Percentiles rank a stretch among this genome's conserved stretches.
These are phyloP conservation scores for Heteromyza rotundicornis DNA, from an alignment of 2,888 invertebrate genomes.

Conservation along the genomic window DNA sequence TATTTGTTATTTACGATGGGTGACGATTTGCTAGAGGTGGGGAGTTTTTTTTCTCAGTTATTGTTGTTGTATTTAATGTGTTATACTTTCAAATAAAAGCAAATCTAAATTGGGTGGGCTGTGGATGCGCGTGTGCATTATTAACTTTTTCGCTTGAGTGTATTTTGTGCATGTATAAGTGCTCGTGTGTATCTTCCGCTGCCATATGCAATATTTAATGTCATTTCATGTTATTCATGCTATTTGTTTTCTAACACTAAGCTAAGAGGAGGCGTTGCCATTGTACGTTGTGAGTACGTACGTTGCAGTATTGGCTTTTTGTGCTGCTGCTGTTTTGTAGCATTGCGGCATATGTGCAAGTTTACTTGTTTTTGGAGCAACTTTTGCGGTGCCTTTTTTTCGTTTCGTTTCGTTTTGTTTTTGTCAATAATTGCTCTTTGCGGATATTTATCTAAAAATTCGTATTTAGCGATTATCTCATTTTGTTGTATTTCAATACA, in stretches of 20 bases:
- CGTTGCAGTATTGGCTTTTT: neutral
- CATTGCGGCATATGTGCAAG: neutral
- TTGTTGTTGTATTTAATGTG: conserved; percentile 25
- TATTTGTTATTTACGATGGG: conserved; percentile 15
- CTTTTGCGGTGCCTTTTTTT: neutral
- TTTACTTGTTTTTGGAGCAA: neutral
- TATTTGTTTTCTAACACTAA: too few relatives aligned
- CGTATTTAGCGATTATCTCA: conserved; percentile 6
- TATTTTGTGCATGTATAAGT: neutral
- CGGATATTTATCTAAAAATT: conserved; percentile 2
- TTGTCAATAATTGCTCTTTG: neutral
- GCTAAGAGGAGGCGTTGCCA: neutral
- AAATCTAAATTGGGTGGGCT: conserved; percentile 7
- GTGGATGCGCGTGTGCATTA: neutral
- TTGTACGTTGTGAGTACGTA: neutral
- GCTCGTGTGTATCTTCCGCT: too few relatives aligned
- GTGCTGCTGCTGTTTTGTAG: conserved; percentile 30
- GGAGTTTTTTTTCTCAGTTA: conserved; percentile 17
- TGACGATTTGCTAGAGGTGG: neutral
- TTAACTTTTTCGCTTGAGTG: neutral
- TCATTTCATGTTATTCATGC: too few relatives aligned
- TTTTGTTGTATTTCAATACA: neutral
- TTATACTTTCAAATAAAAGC: conserved; percentile 1
- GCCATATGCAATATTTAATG: too few relatives aligned
- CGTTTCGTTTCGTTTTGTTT: neutral